These are phyloP conservation scores for Saxidomus purpurata DNA, from an alignment of 1,140 invertebrate genomes.

Conservation along the genomic window DNA sequence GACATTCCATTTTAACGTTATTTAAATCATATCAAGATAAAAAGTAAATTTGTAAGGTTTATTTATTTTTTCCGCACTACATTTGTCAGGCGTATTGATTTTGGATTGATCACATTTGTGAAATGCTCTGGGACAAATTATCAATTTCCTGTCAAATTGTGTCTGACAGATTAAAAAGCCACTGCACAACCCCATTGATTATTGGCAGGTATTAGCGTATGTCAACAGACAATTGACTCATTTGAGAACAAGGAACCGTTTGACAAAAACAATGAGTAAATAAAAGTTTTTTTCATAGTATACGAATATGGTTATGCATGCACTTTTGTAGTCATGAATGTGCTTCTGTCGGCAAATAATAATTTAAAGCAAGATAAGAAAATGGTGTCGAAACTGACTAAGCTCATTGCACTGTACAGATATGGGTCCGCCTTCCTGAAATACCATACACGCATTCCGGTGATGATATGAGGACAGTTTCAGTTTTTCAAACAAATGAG, in stretches of 20 bases:
- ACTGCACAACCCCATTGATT: neutral
- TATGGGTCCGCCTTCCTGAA: too few species aligned
- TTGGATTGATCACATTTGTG: neutral
- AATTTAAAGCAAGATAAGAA: too few species aligned
- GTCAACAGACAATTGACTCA: neutral
- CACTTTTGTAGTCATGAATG: too few species aligned
- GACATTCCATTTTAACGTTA: neutral
- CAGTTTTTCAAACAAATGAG: too few species aligned
- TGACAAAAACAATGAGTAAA: too few species aligned
- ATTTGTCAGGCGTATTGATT: conserved; percentile 20
- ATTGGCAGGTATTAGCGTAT: neutral
- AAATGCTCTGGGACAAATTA: neutral
- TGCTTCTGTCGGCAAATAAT: too few species aligned
- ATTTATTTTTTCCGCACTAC: neutral
- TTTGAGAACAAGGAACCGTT: neutral
- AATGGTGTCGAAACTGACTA: too few species aligned
- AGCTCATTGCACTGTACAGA: too few species aligned
- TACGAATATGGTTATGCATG: too few species aligned
- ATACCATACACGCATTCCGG: too few species aligned
- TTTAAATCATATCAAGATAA: neutral
- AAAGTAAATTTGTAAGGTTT: neutral
- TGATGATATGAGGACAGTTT: too few species aligned
- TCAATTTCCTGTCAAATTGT: conserved; percentile 27
- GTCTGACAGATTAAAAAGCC: neutral
- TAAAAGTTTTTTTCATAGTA: too few species aligned